Base-by-base conservation (phyloP, 2,888 invertebrate species). In the Drosophila sordidula region DNA sequence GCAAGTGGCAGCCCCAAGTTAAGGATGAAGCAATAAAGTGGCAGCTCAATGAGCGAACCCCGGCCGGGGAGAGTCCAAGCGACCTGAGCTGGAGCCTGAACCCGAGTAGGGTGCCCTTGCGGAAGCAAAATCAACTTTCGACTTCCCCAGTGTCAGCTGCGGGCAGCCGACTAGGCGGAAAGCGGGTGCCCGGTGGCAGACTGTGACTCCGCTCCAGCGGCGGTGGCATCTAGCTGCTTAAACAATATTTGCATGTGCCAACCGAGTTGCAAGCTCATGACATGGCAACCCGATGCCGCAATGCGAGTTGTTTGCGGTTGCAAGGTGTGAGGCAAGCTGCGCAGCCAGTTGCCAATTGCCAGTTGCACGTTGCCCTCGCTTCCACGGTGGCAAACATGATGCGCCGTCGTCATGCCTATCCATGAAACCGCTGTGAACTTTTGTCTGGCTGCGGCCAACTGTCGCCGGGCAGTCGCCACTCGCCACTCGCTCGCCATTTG, bases 1-100 rank as follows among this genome's bases (percentile, higher is more conserved):
- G 47, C 56, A 41, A 66, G 55, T 51, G 47, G 18, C 55, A 56
- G 45, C 57, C 50, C 32, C 69, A 57, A 62, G 54, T 51, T 63
- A 73, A 56, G 54, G 75, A 78, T 80, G 80, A 71, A 78, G 78
- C 65, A 78, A 80, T 78, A 63, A 55, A 66, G 51, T 25, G 12
- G 5, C 36, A 69, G 44, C 25, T 14, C 52, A 64, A 14, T 41
- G 55, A 51, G 49, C 61, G 42, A 45, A 16, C 29, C 34, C 57
- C 36, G 46, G 44, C 18, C 4, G 49, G 12, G 49, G 14, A 52
- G 63, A 66, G 14, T 34, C 36, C 16, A 38, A 45, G 61, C 44
- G 62, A 50, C n/a, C 41, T n/a, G 38, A 38, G 41, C 42, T 18
- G 34, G 14, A 45, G 32, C 8, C 4, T 26, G 38, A 26, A 26